Base-by-base conservation (phyloP, 2,113 vertebrate genomes). In the Uropsilus gracilis region DNA sequence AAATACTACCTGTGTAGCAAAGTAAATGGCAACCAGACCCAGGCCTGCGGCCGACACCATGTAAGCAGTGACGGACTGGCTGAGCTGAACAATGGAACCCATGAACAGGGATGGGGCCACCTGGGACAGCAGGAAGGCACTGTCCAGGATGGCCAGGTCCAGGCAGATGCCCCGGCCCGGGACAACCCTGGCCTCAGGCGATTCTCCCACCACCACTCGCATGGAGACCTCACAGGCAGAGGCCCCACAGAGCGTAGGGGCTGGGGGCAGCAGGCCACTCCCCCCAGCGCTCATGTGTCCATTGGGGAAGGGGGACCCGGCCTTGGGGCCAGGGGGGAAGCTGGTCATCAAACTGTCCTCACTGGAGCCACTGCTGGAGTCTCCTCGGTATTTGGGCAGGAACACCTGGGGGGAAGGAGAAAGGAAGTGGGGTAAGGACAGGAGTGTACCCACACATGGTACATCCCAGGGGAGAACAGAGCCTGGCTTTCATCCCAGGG, bases 71-170 rank as follows among this genome's bases (percentile, higher is more conserved):
- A 99, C 99, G 0, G 98, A 99, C 90, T 98, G 98, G 3, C 98
- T 98, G 92, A 99, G 96, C 97, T 99, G 98, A 7, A 99, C 99
- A 0, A 99, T 97, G 30, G 98, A 98, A 48, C 99, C 99, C 98
- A 99, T 98, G 63, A 98, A 59, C 42, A 99, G 98, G 6, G 99
- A 99, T 0, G 99, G 98, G 55, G 99, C 96, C 22, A 99, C 98
- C 97, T 99, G 99, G 26, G 99, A 99, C 77, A 99, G 98, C 28
- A 99, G 97, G 95, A 98, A 99, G 11, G 99, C 99, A 57, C 99
- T 99, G 97, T 99, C 99, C 97, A 99, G 95, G 94, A 99, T 98
- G 80, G 99, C 99, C 4, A 99, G 97, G 97, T 99, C 99, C 96
- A 99, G 94, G 97, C 99, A 99, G 96, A 99, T 99, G 39, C 99